Base-by-base conservation (phyloP, 2,113 vertebrate genomes). In the Microtus montanus region DNA sequence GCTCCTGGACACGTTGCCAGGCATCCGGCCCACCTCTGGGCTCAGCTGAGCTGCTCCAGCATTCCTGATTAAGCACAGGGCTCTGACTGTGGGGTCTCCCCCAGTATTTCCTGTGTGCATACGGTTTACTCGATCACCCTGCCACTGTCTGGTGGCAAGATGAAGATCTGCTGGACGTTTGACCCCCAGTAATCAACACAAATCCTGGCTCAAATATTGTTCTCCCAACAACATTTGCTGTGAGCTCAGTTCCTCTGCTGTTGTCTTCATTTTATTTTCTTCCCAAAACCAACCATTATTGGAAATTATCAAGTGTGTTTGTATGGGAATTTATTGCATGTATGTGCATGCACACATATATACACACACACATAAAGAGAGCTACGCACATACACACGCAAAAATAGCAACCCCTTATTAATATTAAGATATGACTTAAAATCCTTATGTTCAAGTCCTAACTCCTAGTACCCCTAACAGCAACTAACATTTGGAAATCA, bases 221-320 rank as follows among this genome's bases (percentile, higher is more conserved):
- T 71, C 14, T 54, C 12, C 74, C 54, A 84, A 70, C 7, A 71
- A n/a, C 9, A 41, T 52, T 74, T 83, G 24, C 15, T 77, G 35
- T 87, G 13, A 47, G 13, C 11, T 66, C 38, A 33, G 47, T 54
- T 63, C 66, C 83, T 93, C 17, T 79, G 41, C 19, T 20, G 87
- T 61, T 73, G 26, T 66, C 52, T 87, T 74, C 2, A 35, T 87
- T 92, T 63, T 44, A 24, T 79, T 86, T 82, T 78, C 71, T 71
- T 80, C 38, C 80, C 9, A 88, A n/a, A 33, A 87, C 17, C 88
- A 79, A 74, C 12, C 14, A 78, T 52, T 83, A 90, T 58, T 61
- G 79, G 77, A 89, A 83, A 94, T 66, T 61, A 54, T 35, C 61
- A 83, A 58, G 22, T 68, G 44, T 94, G 35, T 88, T 86, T 87